Evolutionary conservation across 1,140 invertebrate species (phyloP), one percentile per base, ranked within the genome.

Genomic region (Meloidogyne hapla): DNA sequence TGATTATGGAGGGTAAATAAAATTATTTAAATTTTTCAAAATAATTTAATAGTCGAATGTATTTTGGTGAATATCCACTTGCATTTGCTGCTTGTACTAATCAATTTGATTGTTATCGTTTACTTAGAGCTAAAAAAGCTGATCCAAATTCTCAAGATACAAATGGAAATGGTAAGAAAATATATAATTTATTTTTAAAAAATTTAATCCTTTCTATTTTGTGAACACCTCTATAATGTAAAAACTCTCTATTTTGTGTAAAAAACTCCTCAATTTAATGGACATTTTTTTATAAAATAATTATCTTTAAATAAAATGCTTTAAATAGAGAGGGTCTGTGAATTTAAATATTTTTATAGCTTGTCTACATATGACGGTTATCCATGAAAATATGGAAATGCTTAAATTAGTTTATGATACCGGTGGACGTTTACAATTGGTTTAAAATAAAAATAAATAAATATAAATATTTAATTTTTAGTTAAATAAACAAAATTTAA

Each of bases 1-100:
- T 12, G 94, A 96, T 89, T 99, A 98, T 87, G 91, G 93, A 84
- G 96, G 96, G 91, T 94, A 89, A 84, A 74, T 33, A 4, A 77
- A 26, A 26, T 21, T 76, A 38, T 12, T 28, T 42, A 26, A 77
- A 25, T 26, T 45, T 69, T 38, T 64, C 18, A 8, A 26, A 65
- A 23, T 66, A 64, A 28, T 15, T 62, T 87, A 66, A 6, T 83
- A 94, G 93, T 9, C 95, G 96, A 88, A 94, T 96, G 0, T 98
- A 98, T 88, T 98, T 95, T 93, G 96, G 96, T 42, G 95, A 98
- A 89, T 98, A 97, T 89, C 95, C 96, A 0, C 88, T 98, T 15
- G 92, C 92, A 69, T 98, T 99, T 89, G 95, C 96, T 2, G 95
- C 95, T 0, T 98, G 95, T 87, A 89, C 98, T 0, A 93, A 93